A percentile compares a stretch with the other conserved stretches of the same genome.
phyloP scores from a whole-genome alignment of 2,888 invertebrate species.

The Copidosoma aretas region DNA sequence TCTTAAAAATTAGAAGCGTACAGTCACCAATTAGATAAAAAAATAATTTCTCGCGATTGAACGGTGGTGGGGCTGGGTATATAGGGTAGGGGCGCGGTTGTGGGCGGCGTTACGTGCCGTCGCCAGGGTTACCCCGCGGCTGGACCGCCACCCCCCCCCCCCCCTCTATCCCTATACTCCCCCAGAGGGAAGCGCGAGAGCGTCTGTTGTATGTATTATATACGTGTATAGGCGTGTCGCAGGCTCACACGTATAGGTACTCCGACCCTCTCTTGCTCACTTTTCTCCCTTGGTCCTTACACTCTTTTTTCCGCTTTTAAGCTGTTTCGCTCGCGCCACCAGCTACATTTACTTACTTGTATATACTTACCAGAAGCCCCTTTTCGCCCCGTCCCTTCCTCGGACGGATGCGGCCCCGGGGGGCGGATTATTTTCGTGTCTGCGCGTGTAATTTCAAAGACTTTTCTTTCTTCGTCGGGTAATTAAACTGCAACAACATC shows the following conservation, averaged over 20 bases:
- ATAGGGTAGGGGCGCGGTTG: conserved; percentile 59
- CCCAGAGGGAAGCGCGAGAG: background rate
- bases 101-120: conserved; percentile 63
- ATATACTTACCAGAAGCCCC: background rate
- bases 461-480: no score
- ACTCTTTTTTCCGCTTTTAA: background rate
- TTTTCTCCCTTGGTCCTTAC: background rate
- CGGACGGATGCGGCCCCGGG: no score
- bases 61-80: no score
- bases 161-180: background rate
- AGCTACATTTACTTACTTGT: no score
- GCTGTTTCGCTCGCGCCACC: background rate
- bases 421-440: no score
- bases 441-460: no score
- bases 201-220: no score
- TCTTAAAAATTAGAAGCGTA: no score
- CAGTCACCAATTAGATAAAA: no score
- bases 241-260: no score
- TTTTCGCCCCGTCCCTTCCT: background rate
- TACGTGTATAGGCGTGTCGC: background rate
- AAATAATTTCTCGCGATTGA: no score
- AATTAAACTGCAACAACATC: no score
- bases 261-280: background rate
- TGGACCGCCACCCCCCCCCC: conserved; percentile 7
- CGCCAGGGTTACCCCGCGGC: conserved; percentile 54